phyloP scores from a whole-genome alignment of 2,888 invertebrate genomes.

The Saturnia pavonia region DNA sequence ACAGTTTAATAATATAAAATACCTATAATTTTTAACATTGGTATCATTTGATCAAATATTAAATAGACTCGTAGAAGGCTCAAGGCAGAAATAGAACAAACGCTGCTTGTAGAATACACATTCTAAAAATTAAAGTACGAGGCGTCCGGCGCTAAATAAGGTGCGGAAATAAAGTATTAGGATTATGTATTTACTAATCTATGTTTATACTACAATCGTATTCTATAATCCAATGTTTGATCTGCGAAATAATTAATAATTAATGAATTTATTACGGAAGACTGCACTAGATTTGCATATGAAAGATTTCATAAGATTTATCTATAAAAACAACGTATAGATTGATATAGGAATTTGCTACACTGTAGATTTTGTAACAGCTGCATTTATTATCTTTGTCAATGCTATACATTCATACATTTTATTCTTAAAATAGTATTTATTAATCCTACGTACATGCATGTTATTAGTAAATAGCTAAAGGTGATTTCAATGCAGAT shows the following conservation, averaged over 20 bases:
- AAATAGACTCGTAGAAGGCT: not conserved
- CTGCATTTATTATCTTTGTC: not conserved
- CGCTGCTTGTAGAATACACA: not conserved
- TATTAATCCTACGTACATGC: not conserved
- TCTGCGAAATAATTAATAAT: no score
- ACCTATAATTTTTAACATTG: not conserved
- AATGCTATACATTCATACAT: conserved; percentile 2
- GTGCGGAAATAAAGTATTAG: no score
- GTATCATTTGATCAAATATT: not conserved
- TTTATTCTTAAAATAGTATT: not conserved
- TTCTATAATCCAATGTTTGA: no score
- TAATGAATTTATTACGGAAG: no score
- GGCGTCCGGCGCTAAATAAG: no score
- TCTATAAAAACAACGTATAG: not conserved
- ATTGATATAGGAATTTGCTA: not conserved
- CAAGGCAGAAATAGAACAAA: not conserved
- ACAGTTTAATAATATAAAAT: not conserved
- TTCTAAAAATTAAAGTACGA: no score
- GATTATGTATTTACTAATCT: no score
- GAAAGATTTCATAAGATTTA: not conserved
- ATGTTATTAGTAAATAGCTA: not conserved
- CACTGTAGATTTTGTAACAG: not conserved
- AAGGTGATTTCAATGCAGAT: not conserved
- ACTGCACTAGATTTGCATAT: not conserved
- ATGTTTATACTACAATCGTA: no score